Evolutionary conservation across 2,888 invertebrate genomes (phyloP).

Genomic region (Drosophila austrosaltans): DNA sequence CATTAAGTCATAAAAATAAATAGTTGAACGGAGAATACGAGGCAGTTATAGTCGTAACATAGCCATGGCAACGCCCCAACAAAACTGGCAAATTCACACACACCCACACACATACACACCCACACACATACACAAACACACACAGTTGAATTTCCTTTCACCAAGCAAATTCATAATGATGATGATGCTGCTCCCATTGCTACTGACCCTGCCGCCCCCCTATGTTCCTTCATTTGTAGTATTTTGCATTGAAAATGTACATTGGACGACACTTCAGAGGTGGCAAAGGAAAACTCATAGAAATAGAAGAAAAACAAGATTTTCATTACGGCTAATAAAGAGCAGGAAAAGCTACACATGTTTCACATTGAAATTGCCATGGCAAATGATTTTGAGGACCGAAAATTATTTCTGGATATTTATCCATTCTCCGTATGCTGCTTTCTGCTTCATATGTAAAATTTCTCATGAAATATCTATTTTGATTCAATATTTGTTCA

Average conservation of each 20-base stretch:
- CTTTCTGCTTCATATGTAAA: neutral
- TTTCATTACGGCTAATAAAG: constrained; percentile 9
- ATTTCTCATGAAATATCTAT: neutral
- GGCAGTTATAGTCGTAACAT: constrained; percentile 54
- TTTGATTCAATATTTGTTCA: constrained; percentile 1
- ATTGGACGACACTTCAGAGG: constrained; percentile 6
- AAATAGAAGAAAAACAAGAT: constrained; percentile 5
- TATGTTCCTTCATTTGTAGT: neutral
- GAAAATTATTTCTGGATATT: neutral
- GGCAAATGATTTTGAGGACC: constrained; percentile 2
- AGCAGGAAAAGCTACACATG: constrained; percentile 12
- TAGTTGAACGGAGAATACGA: constrained; percentile 59
- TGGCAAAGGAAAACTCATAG: constrained; percentile 10
- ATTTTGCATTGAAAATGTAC: constrained; percentile 10
- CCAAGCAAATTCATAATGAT: constrained; percentile 60
- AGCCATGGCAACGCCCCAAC: constrained; percentile 49
- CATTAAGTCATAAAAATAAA: constrained; percentile 75
- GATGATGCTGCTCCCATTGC: constrained; percentile 40
- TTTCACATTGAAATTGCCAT: constrained; percentile 5
- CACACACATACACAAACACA: constrained; percentile 54
- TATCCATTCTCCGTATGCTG: neutral
- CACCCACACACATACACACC: constrained; percentile 6
- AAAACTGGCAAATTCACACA: constrained; percentile 6
- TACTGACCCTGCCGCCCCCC: neutral
- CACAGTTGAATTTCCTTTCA: constrained; percentile 60